phyloP scores from a whole-genome alignment of 2,113 vertebrate species.

The Alligator sinensis region DNA sequence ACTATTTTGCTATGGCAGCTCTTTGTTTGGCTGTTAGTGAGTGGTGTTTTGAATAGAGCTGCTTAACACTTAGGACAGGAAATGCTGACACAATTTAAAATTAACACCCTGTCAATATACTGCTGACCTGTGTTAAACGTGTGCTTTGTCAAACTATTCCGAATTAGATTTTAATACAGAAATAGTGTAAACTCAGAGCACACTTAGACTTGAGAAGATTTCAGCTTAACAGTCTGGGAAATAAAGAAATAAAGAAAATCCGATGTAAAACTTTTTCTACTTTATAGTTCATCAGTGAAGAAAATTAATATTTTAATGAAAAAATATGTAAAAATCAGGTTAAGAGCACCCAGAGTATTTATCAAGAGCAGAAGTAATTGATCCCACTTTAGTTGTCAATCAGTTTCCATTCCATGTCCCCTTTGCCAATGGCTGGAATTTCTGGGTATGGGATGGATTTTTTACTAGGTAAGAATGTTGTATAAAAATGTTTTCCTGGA shows the following conservation, averaged over 20 bases:
- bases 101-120: conserved; percentile 60
- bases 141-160: conserved; percentile 54
- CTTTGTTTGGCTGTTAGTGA: conserved; percentile 65
- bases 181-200: neutral
- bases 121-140: conserved; percentile 56
- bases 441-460: neutral
- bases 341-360: neutral
- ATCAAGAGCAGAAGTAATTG: neutral
- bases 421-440: neutral
- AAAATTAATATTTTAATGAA: neutral
- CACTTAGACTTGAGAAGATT: conserved; percentile 15
- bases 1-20: conserved; percentile 60
- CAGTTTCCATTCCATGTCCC: neutral
- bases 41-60: conserved; percentile 64
- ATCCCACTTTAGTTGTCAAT: neutral
- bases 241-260: too few relatives aligned
- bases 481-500: neutral
- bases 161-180: conserved; percentile 48
- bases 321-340: neutral
- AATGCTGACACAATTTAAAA: conserved; percentile 77
- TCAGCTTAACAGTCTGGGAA: neutral
- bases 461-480: neutral
- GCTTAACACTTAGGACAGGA: conserved; percentile 67
- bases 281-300: too few relatives aligned
- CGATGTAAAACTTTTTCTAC: too few relatives aligned